Percentiles rank a stretch among this genome's conserved stretches.
Evolutionary conservation across 2,797 vertebrate species (phyloP).

Genomic region (Melanotaenia nigrans): DNA sequence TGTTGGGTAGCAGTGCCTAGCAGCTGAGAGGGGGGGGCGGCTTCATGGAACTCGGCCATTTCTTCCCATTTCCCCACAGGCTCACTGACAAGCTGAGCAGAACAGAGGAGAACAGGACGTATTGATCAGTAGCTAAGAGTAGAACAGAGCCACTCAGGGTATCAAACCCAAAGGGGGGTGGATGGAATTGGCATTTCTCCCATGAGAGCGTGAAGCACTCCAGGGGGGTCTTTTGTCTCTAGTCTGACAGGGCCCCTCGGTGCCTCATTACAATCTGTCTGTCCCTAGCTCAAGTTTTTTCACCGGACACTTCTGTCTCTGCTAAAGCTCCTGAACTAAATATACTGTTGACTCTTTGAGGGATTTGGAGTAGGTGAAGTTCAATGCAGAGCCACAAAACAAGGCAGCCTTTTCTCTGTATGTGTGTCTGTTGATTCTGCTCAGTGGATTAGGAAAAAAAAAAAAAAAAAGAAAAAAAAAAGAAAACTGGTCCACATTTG

Average conservation of each 20-base stretch:
- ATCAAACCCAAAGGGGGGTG: conserved; percentile 56
- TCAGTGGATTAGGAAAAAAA: conserved; percentile 35
- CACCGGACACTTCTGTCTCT: conserved; percentile 32
- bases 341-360: conserved; percentile 25
- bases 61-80: conserved; percentile 60
- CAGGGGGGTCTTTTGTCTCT: conserved; percentile 67
- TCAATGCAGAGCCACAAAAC: conserved; percentile 9
- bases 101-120: conserved; percentile 61
- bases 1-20: conserved; percentile 18
- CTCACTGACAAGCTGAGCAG: conserved; percentile 65
- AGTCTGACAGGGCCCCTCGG: conserved; percentile 60
- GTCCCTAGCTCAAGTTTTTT: conserved; percentile 40
- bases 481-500: conserved; percentile 38
- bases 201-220: conserved; percentile 62
- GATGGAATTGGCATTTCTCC: conserved; percentile 68
- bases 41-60: conserved; percentile 58
- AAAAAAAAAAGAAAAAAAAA: conserved; percentile 8
- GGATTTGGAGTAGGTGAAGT: conserved; percentile 37
- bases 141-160: conserved; percentile 62
- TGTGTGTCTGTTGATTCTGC: conserved; percentile 40
- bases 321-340: conserved; percentile 31
- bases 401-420: conserved; percentile 14
- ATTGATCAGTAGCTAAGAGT: conserved; percentile 75
- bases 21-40: conserved; percentile 44
- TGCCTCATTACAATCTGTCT: conserved; percentile 68